Base-by-base conservation (phyloP, 2,113 vertebrate genomes). In the Toxostoma redivivum region DNA sequence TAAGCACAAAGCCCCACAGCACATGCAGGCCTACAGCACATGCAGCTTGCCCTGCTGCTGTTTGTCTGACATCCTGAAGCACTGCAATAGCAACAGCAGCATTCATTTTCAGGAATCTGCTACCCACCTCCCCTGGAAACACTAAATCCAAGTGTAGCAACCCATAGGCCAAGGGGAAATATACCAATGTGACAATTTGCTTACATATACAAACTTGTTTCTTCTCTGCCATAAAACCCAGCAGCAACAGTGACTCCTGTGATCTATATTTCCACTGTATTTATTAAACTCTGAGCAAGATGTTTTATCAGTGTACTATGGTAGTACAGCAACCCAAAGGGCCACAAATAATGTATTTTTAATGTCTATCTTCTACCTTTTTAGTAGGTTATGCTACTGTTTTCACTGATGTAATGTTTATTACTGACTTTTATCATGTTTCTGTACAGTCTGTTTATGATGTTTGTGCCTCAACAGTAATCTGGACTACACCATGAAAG, bases 1-100 rank as follows among this genome's bases (percentile, higher is more conserved):
- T 7, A 44, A 80, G 64, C 44, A 81, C 11, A 17, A 24, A 73
- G 30, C 45, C 20, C 31, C 37, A 23, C 8, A 40, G 51, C 28
- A 38, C 2, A 54, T 1, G 2, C 35, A 78, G 35, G 38, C 33
- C 25, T 30, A 6, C 12, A 38, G 37, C 62, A 60, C 0, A 0
- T 1, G 15, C 25, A 47, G 27, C 33, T 58, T 20, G 53, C 57
- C 25, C 85, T 37, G 48, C 35, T 61, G 58, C 72, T 71, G 28
- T 11, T 73, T 70, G 31, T 31, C 38, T 3, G 10, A 61, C n/a
- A 50, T 50, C 42, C 33, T 78, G 15, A 28, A 18, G 54, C 25
- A 16, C 12, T n/a, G 38, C 85, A 77, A n/a, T 0, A 69, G 56
- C 38, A 80, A 19, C 44, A 54, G 44, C 2, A 6, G 42, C 30